These are phyloP conservation scores for Montipora capitata DNA, from an alignment of 92 coral and sea anemone genomes.

Conservation along the genomic window DNA sequence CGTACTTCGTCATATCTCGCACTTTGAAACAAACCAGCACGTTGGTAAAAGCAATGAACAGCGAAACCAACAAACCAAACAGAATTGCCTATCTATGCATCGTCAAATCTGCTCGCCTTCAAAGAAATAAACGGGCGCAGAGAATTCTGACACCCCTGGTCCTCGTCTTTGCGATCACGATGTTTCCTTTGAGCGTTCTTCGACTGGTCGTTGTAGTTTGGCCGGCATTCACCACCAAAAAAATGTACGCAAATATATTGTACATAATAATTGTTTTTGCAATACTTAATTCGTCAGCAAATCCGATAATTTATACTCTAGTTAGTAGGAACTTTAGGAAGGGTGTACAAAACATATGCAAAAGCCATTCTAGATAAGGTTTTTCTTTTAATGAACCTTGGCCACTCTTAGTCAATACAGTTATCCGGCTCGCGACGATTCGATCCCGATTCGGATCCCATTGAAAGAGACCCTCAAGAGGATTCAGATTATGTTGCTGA, in stretches of 20 bases:
- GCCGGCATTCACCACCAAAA: neutral
- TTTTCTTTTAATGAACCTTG: neutral
- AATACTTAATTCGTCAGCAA: slow-evolving; percentile 14
- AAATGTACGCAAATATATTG: neutral
- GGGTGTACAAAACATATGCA: neutral
- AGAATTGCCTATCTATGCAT: neutral
- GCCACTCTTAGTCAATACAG: neutral
- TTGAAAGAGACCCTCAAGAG: too few relatives aligned
- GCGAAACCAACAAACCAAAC: neutral
- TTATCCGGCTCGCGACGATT: too few relatives aligned
- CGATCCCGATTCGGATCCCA: neutral
- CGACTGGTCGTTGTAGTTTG: slow-evolving; percentile 12
- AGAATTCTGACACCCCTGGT: slow-evolving; percentile 49
- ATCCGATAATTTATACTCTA: slow-evolving; percentile 41
- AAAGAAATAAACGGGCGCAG: slow-evolving; percentile 31
- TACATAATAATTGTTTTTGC: neutral
- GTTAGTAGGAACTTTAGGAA: slow-evolving; percentile 24
- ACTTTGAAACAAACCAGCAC: neutral
- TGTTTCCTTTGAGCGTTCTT: slow-evolving; percentile 29
- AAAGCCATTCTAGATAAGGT: neutral
- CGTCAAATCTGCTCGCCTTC: slow-evolving; percentile 27
- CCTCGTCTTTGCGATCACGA: slow-evolving; percentile 41
- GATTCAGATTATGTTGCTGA: too few relatives aligned
- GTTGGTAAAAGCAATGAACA: slow-evolving; percentile 11
- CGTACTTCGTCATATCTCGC: slow-evolving; percentile 30